Conservation (phyloP, 1,140 invertebrate genomes). For the Papilio glaucus region DNA sequence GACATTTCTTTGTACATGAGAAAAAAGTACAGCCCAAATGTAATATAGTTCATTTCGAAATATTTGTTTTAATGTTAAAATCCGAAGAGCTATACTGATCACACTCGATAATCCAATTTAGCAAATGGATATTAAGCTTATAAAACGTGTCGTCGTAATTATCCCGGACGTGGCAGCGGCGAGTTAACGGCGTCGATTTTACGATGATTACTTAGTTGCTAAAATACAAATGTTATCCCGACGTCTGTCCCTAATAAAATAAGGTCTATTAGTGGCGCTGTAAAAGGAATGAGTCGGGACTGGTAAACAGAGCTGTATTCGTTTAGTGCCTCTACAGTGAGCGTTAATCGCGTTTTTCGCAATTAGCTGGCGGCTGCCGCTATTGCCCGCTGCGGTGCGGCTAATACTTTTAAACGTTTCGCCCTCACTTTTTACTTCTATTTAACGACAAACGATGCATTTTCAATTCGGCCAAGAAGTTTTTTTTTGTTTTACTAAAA, state of each 20-base stretch:
- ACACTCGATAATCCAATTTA: conserved; percentile 49
- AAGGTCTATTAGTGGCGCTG: conserved; percentile 65
- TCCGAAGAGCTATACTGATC: not conserved
- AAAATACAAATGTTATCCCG: conserved; percentile 60
- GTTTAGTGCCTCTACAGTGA: conserved; percentile 64
- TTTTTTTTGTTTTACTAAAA: not conserved
- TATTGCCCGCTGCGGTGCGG: conserved; percentile 60
- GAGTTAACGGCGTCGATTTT: conserved; percentile 57
- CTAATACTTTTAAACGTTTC: conserved; percentile 61
- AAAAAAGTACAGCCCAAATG: too few relatives aligned
- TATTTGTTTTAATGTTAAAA: not conserved
- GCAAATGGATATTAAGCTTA: conserved; percentile 44
- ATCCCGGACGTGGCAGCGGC: conserved; percentile 38
- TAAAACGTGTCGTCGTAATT: conserved; percentile 43
- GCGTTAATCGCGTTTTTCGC: conserved; percentile 77
- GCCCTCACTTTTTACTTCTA: conserved; percentile 47
- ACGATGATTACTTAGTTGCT: conserved; percentile 64
- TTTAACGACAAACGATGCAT: conserved; percentile 38
- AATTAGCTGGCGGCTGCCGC: conserved; percentile 68
- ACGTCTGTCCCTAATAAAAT: conserved; percentile 65
- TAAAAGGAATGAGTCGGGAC: conserved; percentile 61
- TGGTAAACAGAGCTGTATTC: conserved; percentile 60
- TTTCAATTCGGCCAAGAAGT: not conserved
- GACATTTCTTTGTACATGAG: too few relatives aligned
- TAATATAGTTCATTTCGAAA: too few relatives aligned